Percentiles rank a stretch among this genome's conserved stretches.
Conservation (phyloP, 2,797 vertebrate genomes). For the Pelobates cultripes region DNA sequence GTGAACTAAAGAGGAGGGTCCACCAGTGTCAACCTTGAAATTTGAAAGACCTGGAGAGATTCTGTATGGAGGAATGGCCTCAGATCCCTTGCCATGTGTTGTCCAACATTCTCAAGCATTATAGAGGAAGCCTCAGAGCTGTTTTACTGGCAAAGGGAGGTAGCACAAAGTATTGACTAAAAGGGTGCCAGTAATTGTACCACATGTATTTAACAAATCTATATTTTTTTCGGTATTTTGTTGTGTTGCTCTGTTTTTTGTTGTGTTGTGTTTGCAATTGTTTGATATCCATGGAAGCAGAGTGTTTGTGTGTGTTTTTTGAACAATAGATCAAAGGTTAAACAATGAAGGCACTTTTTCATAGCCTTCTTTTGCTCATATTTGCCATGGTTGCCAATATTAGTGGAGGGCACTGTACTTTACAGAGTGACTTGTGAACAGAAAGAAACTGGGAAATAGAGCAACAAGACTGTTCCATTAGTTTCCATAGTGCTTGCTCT, state of each 20-base stretch:
- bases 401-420: no score
- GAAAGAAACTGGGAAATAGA: no score
- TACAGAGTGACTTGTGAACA: no score
- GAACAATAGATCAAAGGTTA: not conserved
- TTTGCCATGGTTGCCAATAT: not conserved
- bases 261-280: not conserved
- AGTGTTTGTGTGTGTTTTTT: no score
- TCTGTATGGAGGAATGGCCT: not conserved
- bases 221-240: no score
- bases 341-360: not conserved
- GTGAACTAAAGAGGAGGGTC: not conserved
- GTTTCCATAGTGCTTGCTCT: no score
- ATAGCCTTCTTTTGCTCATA: not conserved
- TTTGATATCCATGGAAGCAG: no score
- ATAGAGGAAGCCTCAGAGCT: not conserved
- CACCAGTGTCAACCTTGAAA: not conserved
- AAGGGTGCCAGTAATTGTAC: not conserved
- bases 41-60: not conserved
- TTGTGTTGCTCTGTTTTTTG: no score
- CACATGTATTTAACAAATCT: not conserved
- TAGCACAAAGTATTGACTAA: not conserved
- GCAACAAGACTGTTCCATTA: no score
- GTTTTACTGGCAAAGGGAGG: not conserved
- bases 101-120: not conserved
- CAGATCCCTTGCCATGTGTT: not conserved